Evolutionary conservation across 2,113 vertebrate species (phyloP), one percentile per base, ranked within the genome.

Genomic region (Rhinopomastus cyanomelas): DNA sequence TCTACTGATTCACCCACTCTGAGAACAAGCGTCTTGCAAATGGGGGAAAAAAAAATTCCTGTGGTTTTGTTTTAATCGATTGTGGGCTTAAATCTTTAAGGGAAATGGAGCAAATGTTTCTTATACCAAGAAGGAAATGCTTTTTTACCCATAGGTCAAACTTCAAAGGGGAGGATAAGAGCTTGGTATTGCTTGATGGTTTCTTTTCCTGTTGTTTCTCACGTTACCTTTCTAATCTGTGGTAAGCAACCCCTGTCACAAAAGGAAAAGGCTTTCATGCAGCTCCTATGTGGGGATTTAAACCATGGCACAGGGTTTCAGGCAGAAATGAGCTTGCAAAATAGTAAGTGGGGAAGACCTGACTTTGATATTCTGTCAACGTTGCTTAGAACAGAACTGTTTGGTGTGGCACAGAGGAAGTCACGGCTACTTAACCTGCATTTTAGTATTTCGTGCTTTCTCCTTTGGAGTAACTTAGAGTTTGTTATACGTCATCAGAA

Each of bases 311-410:
- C 0, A 1, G n/a, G 26, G 17, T 26, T 64, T 30, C 3, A 5
- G 51, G 37, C 27, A 59, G 14, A 66, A 48, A 25, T 8, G 27
- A 5, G 12, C 9, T 3, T 42, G 8, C 18, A 23, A 46, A 84
- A 39, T 0, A 2, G 8, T 61, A n/a, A 4, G 3, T 0, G 26
- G 36, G n/a, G 13, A 23, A 61, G 51, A 49, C 8, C 4, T 11
- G 32, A 8, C 2, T 66, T 16, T 8, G 9, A 22, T 16, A 4
- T 23, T 29, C 26, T 17, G 48, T 42, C 27, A 30, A 19, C 42
- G 13, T 55, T 76, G 32, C 16, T 80, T 71, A 60, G 32, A 44
- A 36, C 22, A 59, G 42, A 55, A 37, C 8, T 46, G 19, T 48
- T 62, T 62, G 55, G 29, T 51, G 29, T 9, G 32, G 17, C n/a